These are phyloP conservation scores for Cardiocondyla obscurior DNA, from an alignment of 1,140 invertebrate genomes.

Conservation along the genomic window DNA sequence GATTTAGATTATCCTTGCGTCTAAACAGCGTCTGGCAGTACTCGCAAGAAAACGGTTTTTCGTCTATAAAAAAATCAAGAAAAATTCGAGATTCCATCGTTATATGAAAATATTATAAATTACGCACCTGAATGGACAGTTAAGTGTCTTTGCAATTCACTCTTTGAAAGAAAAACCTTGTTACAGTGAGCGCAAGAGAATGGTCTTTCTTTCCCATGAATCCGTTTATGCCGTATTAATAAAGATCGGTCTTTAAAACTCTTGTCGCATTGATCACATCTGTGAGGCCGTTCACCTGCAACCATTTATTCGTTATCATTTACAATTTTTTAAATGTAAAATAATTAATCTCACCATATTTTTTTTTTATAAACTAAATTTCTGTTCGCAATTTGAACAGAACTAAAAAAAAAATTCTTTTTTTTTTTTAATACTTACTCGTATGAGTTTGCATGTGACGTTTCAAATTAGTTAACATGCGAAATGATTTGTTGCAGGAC, in stretches of 20 bases:
- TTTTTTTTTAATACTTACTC: constrained; percentile 67
- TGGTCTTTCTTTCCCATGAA: constrained; percentile 79
- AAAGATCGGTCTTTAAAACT: constrained; percentile 80
- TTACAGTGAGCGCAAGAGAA: constrained; percentile 79
- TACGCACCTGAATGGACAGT: constrained; percentile 77
- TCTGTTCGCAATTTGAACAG: neutral
- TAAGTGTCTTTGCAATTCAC: constrained; percentile 79
- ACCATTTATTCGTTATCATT: neutral
- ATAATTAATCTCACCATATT: neutral
- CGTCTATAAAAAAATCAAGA: constrained; percentile 74
- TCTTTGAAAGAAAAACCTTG: constrained; percentile 79
- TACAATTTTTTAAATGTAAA: neutral
- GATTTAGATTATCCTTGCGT: constrained; percentile 83
- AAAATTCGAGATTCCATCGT: neutral
- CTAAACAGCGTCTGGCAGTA: constrained; percentile 82
- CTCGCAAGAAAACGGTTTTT: constrained; percentile 82
- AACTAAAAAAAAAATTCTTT: neutral
- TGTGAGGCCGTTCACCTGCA: constrained; percentile 76
- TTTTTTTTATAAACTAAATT: constrained; percentile 21
- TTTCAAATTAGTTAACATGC: constrained; percentile 77
- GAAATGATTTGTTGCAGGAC: constrained; percentile 77
- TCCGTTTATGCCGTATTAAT: constrained; percentile 78
- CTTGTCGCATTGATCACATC: constrained; percentile 79
- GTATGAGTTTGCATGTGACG: constrained; percentile 79
- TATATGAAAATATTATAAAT: neutral